Evolutionary conservation across 2,888 invertebrate species (phyloP).

Genomic region (Electrophaes corylata): DNA sequence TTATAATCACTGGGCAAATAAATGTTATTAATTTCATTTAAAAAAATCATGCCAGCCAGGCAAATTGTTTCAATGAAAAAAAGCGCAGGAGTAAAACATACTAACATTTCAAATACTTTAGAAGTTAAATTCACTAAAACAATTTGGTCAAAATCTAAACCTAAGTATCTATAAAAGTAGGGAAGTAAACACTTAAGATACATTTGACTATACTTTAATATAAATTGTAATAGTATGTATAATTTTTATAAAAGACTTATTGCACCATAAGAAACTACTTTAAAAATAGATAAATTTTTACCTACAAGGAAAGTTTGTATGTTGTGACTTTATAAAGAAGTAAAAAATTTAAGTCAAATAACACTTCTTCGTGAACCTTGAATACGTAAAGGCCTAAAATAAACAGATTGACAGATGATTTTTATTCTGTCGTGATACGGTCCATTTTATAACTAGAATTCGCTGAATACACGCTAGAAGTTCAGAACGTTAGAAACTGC

Average conservation of each 20-base stretch:
- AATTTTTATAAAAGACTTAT: constrained; percentile 44
- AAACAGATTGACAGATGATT: neutral
- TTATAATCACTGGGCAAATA: neutral
- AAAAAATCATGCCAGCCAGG: neutral
- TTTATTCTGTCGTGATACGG: neutral
- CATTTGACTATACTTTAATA: constrained; percentile 37
- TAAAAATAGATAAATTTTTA: constrained; percentile 24
- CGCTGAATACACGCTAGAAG: no score
- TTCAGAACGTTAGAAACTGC: no score
- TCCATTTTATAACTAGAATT: no score
- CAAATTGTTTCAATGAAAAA: neutral
- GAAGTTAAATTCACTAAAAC: constrained; percentile 27
- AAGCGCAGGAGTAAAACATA: constrained; percentile 17
- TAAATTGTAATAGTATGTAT: constrained; percentile 28
- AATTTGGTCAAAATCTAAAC: constrained; percentile 37
- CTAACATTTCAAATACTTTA: constrained; percentile 22
- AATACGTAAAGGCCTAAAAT: no score
- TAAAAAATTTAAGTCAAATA: no score
- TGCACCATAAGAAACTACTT: constrained; percentile 49
- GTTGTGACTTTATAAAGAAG: constrained; percentile 1
- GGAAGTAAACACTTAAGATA: constrained; percentile 34
- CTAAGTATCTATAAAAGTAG: constrained; percentile 27
- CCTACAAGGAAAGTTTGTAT: neutral
- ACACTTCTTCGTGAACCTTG: no score
- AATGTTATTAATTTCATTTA: neutral